These are phyloP conservation scores for Manis pentadactyla DNA, from an alignment of 2,797 vertebrate species.

Conservation along the genomic window DNA sequence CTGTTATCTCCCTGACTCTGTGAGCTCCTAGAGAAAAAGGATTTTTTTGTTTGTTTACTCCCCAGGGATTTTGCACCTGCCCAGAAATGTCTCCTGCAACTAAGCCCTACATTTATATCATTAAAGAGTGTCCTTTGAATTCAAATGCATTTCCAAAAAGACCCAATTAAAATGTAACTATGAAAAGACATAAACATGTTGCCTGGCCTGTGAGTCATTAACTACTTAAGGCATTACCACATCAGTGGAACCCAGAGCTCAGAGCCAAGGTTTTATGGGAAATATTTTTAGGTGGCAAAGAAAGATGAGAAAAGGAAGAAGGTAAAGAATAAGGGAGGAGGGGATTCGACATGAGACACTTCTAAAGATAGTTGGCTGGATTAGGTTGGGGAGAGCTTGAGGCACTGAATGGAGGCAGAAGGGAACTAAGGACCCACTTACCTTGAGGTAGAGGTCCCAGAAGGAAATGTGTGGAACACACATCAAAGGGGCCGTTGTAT, in stretches of 20 bases:
- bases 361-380: not conserved
- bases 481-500: not conserved
- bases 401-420: not conserved
- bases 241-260: not conserved
- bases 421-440: not conserved
- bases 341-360: not conserved
- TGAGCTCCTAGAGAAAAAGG: not conserved
- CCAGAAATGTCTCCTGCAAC: conserved; percentile 40
- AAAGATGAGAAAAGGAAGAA: not conserved
- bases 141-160: conserved; percentile 33
- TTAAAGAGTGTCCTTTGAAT: conserved; percentile 34
- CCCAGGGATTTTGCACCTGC: conserved; percentile 55
- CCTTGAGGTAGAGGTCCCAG: not conserved
- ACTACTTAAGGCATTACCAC: not conserved
- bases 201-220: not conserved
- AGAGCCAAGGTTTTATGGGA: not conserved
- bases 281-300: conserved; percentile 18
- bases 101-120: conserved; percentile 34
- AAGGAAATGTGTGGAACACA: not conserved
- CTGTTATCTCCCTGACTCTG: not conserved
- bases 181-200: conserved; percentile 21
- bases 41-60: conserved; percentile 34
- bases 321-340: not conserved
- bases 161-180: conserved; percentile 31
- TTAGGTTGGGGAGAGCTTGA: not conserved